These are phyloP conservation scores for Zaprionus bogoriensis DNA, from an alignment of 2,888 invertebrate genomes.

Conservation along the genomic window DNA sequence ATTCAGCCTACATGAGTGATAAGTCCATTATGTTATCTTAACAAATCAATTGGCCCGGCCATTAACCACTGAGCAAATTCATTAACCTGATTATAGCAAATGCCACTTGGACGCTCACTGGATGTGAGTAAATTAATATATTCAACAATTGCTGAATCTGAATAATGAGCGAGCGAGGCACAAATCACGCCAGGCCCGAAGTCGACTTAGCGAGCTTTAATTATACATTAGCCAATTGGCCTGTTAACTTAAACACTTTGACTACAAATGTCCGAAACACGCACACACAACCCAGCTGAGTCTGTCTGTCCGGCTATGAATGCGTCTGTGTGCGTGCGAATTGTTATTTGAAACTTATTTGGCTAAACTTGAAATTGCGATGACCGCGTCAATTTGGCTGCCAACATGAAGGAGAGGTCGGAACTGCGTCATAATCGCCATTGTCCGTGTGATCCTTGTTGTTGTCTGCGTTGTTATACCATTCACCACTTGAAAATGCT, in stretches of 20 bases:
- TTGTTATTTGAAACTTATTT: conserved; percentile 37
- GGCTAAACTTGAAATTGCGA: conserved; percentile 27
- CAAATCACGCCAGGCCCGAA: not conserved
- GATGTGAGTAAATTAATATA: conserved; percentile 34
- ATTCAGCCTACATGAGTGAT: conserved; percentile 8
- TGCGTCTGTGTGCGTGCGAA: not conserved
- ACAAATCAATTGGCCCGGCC: conserved; percentile 42
- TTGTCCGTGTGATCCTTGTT: conserved; percentile 36
- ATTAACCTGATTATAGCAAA: conserved; percentile 50
- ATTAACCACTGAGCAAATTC: conserved; percentile 44
- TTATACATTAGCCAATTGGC: conserved; percentile 64
- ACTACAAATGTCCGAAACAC: not conserved
- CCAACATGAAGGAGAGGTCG: conserved; percentile 38
- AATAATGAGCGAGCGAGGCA: conserved; percentile 5
- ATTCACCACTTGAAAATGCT: too few species aligned
- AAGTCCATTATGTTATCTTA: conserved; percentile 33
- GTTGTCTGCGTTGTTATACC: conserved; percentile 15
- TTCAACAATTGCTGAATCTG: conserved; percentile 16
- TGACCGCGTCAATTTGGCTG: conserved; percentile 49
- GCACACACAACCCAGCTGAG: not conserved
- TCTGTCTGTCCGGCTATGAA: too few species aligned
- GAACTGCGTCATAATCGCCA: conserved; percentile 17
- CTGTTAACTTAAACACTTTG: conserved; percentile 58
- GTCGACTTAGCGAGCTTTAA: conserved; percentile 50
- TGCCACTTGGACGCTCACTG: conserved; percentile 26